Evolutionary conservation across 2,797 vertebrate species (phyloP), one percentile per base, ranked within the genome.

Genomic region (Sebastiscus tertius): DNA sequence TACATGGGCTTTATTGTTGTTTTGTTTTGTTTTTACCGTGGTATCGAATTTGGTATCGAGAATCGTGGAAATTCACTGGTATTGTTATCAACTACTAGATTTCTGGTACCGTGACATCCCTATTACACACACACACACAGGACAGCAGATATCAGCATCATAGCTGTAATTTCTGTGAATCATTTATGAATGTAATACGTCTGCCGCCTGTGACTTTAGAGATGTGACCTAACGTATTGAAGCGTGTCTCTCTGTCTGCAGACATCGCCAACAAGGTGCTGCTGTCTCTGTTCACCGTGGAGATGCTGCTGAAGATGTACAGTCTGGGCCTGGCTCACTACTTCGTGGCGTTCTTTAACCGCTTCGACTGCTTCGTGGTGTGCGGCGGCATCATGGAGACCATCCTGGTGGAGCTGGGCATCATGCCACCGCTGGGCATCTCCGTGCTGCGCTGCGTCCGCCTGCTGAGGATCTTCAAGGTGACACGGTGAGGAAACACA

Each of bases 351-450:
- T 97, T 99, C 84, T 99, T 99, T 81, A 99, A 99, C 92, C 98
- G 98, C 59, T 99, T 99, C 62, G 98, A 99, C 92, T 99, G 98
- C 91, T 99, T 99, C 27, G 98, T 99, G 96, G 98, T 99, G 79
- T 99, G 98, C 24, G 97, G 97, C 0, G 98, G 98, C 74, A 99
- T 99, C 88, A 89, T 97, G 29, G 98, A 99, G 92, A 98, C 97
- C 61, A 98, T 99, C 89, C 93, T 99, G 87, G 98, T 99, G 90
- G 98, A 99, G 83, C 83, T 99, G 95, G 96, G 96, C 9, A 95
- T 99, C 93, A 98, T 99, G 97, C 98, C 98, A 11, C 98, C 97
- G 5, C 94, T 99, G 74, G 98, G 98, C 5, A 99, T 99, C 93
- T 98, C 98, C 2, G 98, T 99, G 87, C 97, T 99, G 89, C 97